phyloP scores from a whole-genome alignment of 2,888 invertebrate genomes.

The Fragum sueziense region DNA sequence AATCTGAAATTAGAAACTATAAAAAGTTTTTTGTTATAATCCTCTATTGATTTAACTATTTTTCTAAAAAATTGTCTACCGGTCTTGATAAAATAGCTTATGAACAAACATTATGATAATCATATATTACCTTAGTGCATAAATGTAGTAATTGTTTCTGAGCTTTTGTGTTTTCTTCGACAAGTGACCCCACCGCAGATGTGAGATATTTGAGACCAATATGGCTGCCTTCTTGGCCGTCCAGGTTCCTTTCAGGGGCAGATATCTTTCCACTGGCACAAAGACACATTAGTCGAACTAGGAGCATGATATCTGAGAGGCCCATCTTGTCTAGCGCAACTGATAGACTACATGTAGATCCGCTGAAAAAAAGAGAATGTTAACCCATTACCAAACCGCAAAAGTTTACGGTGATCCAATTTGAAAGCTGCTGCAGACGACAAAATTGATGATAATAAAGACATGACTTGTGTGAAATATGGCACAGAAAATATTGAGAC shows the following conservation, averaged over 20 bases:
- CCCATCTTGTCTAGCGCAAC: slow-evolving; percentile 83
- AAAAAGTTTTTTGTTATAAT: no score
- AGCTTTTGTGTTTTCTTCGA: slow-evolving; percentile 84
- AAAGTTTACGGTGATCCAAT: no score
- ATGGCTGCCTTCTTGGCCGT: slow-evolving; percentile 38
- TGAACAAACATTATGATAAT: no score
- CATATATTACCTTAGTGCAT: slow-evolving; percentile 84
- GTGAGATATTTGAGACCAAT: slow-evolving; percentile 76
- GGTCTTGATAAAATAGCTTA: no score
- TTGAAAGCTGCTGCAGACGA: no score
- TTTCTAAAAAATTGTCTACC: no score
- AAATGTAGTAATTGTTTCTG: slow-evolving; percentile 85
- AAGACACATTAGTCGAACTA: slow-evolving; percentile 86
- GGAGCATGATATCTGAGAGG: slow-evolving; percentile 85
- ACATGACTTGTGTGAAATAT: no score
- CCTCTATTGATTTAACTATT: no score
- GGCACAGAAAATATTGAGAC: no score
- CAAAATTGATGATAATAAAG: no score
- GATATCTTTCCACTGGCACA: slow-evolving; percentile 85
- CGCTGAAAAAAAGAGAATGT: slow-evolving; percentile 75
- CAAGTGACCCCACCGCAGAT: slow-evolving; percentile 84
- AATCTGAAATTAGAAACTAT: no score
- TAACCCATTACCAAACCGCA: no score
- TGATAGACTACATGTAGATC: slow-evolving; percentile 83
- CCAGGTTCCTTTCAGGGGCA: slow-evolving; percentile 61